Base-by-base conservation (phyloP, 1,140 invertebrate species). In the Galleria mellonella region DNA sequence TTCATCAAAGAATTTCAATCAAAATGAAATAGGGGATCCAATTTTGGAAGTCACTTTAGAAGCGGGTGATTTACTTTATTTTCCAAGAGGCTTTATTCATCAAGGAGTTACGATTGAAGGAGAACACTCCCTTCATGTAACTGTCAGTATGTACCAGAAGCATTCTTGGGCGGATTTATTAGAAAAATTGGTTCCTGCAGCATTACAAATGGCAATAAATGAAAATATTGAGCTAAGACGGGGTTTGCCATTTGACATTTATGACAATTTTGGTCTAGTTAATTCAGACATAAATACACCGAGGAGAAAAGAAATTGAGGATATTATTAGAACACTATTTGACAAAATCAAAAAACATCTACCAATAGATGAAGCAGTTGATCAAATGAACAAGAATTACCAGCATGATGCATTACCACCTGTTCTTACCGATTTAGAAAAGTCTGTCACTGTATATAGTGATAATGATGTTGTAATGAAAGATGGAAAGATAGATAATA, bases 41-140 rank as follows among this genome's bases (percentile, higher is more conserved):
- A 90, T 97, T 36, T 77, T 97, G 47, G 95, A 98, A 65, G 88
- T 92, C 0, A 89, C 91, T 9, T 74, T 99, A 28, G 88, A 94
- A 58, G 89, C 95, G 11, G 97, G 98, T 0, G 97, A 99, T 79
- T 69, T 99, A 41, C 82, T 99, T 0, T 99, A 99, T 79, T 93
- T 95, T 62, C 97, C 97, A 9, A 87, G 97, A 36, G 98, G 98
- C 6, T 94, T 91, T 23, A 97, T 99, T 51, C 97, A 99, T 87
- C 96, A 98, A 87, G 97, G 91, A 2, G 76, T 90, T 41, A 94
- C 96, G 9, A 84, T 92, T 43, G 90, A 92, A 33, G 86, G 90
- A 3, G 74, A 88, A 29, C 95, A 98, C 85, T 98, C 97, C 9
- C 87, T 98, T 0, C 97, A 99, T 76, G 90, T 98, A 0, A 98